phyloP scores from a whole-genome alignment of 2,113 vertebrate species.

The Dromas ardeola region DNA sequence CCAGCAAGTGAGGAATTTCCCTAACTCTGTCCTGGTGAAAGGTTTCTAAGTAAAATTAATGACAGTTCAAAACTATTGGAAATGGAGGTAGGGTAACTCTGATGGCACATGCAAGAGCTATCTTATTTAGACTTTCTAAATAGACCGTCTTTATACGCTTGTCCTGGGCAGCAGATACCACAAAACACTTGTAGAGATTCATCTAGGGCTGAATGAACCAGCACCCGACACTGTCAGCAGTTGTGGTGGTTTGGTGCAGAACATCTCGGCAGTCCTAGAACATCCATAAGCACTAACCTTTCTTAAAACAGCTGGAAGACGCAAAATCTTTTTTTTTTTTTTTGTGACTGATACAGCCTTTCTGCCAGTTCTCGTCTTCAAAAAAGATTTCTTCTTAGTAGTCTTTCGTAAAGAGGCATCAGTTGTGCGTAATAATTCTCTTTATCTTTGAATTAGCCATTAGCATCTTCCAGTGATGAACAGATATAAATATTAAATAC shows the following conservation, averaged over 20 bases:
- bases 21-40: neutral
- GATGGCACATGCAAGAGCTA: neutral
- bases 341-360: neutral
- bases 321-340: neutral
- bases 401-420: neutral
- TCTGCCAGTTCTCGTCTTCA: neutral
- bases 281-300: neutral
- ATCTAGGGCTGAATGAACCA: neutral
- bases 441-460: neutral
- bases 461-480: neutral
- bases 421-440: neutral
- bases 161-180: neutral
- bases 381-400: neutral
- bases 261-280: neutral
- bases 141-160: neutral
- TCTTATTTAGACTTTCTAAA: neutral
- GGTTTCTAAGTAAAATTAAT: neutral
- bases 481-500: slow-evolving; percentile 32
- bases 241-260: neutral
- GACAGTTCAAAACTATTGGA: neutral
- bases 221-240: neutral
- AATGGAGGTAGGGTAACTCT: neutral
- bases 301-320: neutral
- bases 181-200: neutral
- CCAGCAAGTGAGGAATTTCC: slow-evolving; percentile 16